Evolutionary conservation across 2,797 vertebrate genomes (phyloP).

Genomic region (Melanotaenia nigrans): DNA sequence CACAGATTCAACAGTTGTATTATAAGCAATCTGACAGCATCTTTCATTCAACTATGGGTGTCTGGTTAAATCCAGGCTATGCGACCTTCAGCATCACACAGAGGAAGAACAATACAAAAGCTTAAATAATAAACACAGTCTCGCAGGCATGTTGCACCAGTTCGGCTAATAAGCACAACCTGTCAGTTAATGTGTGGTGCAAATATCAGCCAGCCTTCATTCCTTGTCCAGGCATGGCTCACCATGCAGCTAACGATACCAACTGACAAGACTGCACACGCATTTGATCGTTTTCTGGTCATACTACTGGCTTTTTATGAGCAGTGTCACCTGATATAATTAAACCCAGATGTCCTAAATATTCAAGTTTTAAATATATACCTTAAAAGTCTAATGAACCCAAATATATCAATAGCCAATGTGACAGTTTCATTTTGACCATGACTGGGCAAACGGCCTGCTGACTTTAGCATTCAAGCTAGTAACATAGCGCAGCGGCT

Average conservation of each 20-base stretch:
- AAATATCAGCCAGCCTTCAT: constrained; percentile 56
- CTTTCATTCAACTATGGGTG: constrained; percentile 2
- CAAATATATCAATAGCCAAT: constrained; percentile 11
- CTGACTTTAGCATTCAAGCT: constrained; percentile 69
- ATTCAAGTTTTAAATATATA: neutral
- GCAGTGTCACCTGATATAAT: constrained; percentile 26
- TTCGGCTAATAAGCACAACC: constrained; percentile 19
- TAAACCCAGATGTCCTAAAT: neutral
- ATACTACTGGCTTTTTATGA: neutral
- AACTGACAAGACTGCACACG: constrained; percentile 52
- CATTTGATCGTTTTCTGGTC: constrained; percentile 30
- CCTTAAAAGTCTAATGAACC: neutral
- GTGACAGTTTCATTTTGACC: constrained; percentile 74
- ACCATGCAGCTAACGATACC: constrained; percentile 55
- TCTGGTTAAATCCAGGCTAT: no score
- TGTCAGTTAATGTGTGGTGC: constrained; percentile 44
- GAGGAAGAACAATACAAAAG: neutral
- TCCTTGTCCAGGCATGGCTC: constrained; percentile 47
- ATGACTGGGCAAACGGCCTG: constrained; percentile 86
- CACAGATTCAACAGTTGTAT: neutral
- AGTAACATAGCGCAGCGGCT: constrained; percentile 54
- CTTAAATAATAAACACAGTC: neutral
- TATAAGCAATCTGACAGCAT: neutral
- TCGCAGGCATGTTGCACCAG: neutral
- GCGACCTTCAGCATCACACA: neutral